These are phyloP conservation scores for Manis pentadactyla DNA, from an alignment of 2,797 vertebrate genomes.

Conservation along the genomic window DNA sequence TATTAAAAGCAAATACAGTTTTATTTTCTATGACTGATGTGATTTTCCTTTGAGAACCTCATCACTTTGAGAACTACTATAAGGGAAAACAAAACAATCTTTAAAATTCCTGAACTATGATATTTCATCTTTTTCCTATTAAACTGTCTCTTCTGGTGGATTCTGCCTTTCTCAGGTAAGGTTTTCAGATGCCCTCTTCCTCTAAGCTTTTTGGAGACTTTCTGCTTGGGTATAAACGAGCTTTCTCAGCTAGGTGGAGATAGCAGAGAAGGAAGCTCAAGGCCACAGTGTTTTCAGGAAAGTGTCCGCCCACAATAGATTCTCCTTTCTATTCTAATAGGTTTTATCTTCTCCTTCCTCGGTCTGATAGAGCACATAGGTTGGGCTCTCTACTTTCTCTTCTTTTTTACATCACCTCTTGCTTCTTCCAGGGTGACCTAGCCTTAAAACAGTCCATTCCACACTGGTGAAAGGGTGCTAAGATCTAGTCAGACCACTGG, in stretches of 20 bases:
- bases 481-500: background rate
- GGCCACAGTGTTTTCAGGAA: background rate
- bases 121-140: background rate
- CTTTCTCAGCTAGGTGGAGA: background rate
- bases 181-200: background rate
- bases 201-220: background rate
- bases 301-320: background rate
- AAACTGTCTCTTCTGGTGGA: background rate
- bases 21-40: background rate
- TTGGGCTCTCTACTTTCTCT: background rate
- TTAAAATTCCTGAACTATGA: background rate
- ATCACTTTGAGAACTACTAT: background rate
- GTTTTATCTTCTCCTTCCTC: background rate
- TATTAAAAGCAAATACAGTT: background rate
- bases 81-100: background rate
- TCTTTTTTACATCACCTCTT: background rate
- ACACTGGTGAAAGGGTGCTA: background rate
- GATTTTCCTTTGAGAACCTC: background rate
- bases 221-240: background rate
- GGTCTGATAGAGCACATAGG: background rate
- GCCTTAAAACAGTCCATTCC: background rate
- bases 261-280: background rate
- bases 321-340: background rate
- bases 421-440: background rate
- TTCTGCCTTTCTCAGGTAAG: background rate